Conservation (phyloP, 2,113 vertebrate genomes). For the Piliocolobus tephrosceles region DNA sequence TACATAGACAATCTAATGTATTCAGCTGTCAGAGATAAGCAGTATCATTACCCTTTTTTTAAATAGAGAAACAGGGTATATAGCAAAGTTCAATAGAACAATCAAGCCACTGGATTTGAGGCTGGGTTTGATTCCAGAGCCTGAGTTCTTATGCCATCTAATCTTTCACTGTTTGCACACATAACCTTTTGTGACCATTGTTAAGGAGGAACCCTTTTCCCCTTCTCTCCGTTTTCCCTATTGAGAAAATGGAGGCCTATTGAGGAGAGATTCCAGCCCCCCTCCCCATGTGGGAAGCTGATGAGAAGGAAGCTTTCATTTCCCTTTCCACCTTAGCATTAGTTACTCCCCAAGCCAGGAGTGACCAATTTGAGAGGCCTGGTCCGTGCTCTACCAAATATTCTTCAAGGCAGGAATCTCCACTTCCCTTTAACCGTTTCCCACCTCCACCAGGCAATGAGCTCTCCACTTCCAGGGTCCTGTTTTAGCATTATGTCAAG, state of each 20-base stretch:
- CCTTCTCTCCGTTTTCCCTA: background rate
- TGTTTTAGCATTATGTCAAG: background rate
- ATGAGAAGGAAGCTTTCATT: background rate
- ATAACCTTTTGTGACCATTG: background rate
- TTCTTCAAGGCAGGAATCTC: background rate
- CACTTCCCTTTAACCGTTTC: background rate
- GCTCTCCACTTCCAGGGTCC: background rate
- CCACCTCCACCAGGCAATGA: background rate
- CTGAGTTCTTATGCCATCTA: background rate
- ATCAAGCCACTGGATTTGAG: background rate
- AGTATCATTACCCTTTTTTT: background rate
- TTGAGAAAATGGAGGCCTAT: background rate
- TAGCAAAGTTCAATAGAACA: background rate
- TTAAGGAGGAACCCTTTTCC: background rate
- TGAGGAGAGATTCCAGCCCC: background rate
- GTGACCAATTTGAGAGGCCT: background rate
- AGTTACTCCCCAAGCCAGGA: background rate
- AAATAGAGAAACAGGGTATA: background rate
- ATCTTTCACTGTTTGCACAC: background rate
- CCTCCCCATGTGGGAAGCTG: background rate
- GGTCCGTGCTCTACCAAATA: background rate
- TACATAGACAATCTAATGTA: background rate
- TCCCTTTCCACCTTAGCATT: background rate
- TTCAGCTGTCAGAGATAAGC: constrained; percentile 18
- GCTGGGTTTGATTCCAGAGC: background rate